Evolutionary conservation across 2,888 invertebrate genomes (phyloP).

Genomic region (Theodoxus fluviatilis): DNA sequence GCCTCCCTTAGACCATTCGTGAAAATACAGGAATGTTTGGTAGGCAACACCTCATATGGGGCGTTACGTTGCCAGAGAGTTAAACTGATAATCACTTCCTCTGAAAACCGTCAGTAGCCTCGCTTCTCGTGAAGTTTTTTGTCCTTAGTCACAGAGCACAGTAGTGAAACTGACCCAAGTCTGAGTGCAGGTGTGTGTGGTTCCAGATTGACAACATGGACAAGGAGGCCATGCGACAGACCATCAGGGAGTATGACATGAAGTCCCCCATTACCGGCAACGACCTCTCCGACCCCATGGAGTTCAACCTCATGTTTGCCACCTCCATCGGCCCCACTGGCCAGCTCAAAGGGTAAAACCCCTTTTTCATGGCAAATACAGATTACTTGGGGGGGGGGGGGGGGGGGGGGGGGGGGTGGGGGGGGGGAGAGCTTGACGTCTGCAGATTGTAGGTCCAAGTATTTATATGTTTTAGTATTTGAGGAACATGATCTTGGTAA

Average conservation of each 20-base stretch:
- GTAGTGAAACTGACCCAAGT: no score
- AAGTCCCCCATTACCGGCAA: slow-evolving; percentile 95
- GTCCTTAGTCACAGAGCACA: no score
- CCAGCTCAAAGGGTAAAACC: slow-evolving; percentile 87
- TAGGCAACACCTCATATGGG: not conserved
- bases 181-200: no score
- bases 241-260: slow-evolving; percentile 88
- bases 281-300: slow-evolving; percentile 90
- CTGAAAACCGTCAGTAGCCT: no score
- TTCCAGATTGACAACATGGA: slow-evolving; percentile 84
- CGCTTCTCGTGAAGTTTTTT: slow-evolving; percentile 4
- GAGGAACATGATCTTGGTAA: no score
- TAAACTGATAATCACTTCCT: not conserved
- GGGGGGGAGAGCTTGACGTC: slow-evolving; percentile 37
- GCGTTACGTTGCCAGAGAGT: not conserved
- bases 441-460: not conserved
- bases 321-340: slow-evolving; percentile 98
- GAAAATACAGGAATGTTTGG: no score
- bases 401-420: no score
- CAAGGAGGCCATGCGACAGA: slow-evolving; percentile 84
- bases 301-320: slow-evolving; percentile 99
- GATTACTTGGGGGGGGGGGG: no score
- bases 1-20: no score
- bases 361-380: no score
- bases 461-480: not conserved